Evolutionary conservation across 2,888 invertebrate species (phyloP), one percentile per base, ranked within the genome.

Genomic region (Seira musarum): DNA sequence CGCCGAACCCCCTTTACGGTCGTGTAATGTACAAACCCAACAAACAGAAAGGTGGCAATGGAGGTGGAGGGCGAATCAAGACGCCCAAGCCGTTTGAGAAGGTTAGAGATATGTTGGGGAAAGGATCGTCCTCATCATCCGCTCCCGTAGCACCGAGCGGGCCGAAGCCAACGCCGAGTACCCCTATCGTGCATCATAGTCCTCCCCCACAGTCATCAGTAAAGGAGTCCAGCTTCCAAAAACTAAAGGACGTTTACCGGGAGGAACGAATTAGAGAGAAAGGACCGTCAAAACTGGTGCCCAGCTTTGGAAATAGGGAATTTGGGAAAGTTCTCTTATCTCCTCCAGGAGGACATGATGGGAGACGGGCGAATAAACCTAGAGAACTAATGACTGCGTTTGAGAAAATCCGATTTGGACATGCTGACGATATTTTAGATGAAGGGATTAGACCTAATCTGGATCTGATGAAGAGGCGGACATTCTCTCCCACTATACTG

Each of bases 211-310:
- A 66, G n/a, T 73, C 53, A 88, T 89, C 81, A 5, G 80, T 85
- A n/a, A 84, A 86, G 13, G 77, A 85, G 21, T 87, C 87, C 2
- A 87, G 87, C 66, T 95, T 95, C 88, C 93, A 95, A 87, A 93
- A 94, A 84, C 90, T 95, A 71, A 95, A 94, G 90, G 94, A 95
- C 87, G 88, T 95, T 84, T 93, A 95, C 87, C 91, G 93, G 70
- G 93, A 93, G 35, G 95, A 95, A 87, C 91, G 93, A 84, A 91
- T 93, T 82, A 92, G 92, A 0, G 94, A 95, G 85, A 94, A 94
- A 88, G 91, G 93, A 80, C 93, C 78, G 93, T 93, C 66, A 30
- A 24, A 1, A 61, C 6, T 30, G 46, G 30, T 40, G 10, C 21
- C 67, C 17, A 53, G 49, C 10, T 22, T 68, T 17, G 76, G 72